These are phyloP conservation scores for Cinara cedri DNA, from an alignment of 2,888 invertebrate species.

Conservation along the genomic window DNA sequence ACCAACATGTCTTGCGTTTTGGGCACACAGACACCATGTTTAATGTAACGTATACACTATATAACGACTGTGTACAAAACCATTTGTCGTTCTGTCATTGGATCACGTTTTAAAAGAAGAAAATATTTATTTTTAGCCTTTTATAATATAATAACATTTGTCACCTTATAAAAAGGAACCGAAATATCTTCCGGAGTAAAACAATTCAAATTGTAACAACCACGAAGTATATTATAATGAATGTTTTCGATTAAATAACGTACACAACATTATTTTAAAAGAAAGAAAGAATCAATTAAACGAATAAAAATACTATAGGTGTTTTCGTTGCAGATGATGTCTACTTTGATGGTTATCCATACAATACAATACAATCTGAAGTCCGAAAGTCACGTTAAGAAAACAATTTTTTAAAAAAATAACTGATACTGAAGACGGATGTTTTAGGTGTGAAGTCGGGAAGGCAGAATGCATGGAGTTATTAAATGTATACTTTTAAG, in stretches of 20 bases:
- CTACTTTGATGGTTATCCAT: too few species aligned
- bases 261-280: background rate
- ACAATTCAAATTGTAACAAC: background rate
- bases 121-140: background rate
- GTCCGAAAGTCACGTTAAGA: too few species aligned
- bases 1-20: background rate
- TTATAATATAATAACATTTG: background rate
- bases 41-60: background rate
- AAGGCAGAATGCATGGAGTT: too few species aligned
- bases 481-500: too few species aligned
- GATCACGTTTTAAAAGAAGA: background rate
- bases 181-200: background rate
- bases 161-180: background rate
- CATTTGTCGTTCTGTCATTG: conserved; percentile 3
- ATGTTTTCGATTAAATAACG: background rate
- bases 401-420: too few species aligned
- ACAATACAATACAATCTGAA: too few species aligned
- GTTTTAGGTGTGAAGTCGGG: too few species aligned
- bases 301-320: too few species aligned
- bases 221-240: background rate
- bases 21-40: background rate
- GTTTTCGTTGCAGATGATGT: too few species aligned
- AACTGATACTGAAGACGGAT: too few species aligned
- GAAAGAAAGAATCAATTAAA: background rate
- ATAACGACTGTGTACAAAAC: background rate